Percentiles rank a stretch among this genome's conserved stretches.
phyloP scores from a whole-genome alignment of 2,113 vertebrate species.

The Pterocles burchelli region DNA sequence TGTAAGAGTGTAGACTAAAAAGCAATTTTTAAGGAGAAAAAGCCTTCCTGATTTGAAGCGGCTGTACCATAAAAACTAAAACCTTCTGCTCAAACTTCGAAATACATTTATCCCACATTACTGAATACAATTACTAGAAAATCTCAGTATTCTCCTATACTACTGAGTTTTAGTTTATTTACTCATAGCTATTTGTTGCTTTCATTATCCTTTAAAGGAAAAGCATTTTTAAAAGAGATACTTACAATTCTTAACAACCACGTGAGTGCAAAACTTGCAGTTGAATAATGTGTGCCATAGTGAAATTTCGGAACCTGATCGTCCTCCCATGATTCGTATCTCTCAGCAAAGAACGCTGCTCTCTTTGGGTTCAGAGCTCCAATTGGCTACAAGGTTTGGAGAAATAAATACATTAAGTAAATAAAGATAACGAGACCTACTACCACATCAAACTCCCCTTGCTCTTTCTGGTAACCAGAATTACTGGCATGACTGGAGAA shows the following conservation, averaged over 20 bases:
- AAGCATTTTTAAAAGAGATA: not conserved
- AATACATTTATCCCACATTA: not conserved
- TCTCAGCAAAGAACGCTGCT: slow-evolving; percentile 93
- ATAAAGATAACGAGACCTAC: not conserved
- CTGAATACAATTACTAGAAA: not conserved
- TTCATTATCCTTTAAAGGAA: not conserved
- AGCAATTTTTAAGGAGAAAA: not conserved
- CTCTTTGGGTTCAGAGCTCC: slow-evolving; percentile 97
- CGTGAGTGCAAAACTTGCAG: slow-evolving; percentile 91
- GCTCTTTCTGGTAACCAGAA: not conserved
- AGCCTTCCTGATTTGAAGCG: not conserved
- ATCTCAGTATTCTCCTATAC: not conserved
- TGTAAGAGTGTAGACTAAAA: not conserved
- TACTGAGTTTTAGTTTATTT: not conserved
- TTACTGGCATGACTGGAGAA: not conserved
- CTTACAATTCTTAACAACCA: slow-evolving; percentile 97
- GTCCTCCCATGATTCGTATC: slow-evolving; percentile 95
- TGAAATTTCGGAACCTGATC: slow-evolving; percentile 98
- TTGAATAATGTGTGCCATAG: slow-evolving; percentile 98
- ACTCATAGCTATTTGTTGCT: not conserved
- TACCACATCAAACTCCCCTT: not conserved
- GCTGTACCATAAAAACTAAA: not conserved
- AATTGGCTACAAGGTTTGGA: slow-evolving; percentile 79
- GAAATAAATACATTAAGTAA: not conserved
- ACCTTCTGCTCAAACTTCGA: not conserved